Percentiles rank a stretch among this genome's conserved stretches.
These are phyloP conservation scores for Linepithema humile DNA, from an alignment of 1,140 invertebrate species.

Conservation along the genomic window DNA sequence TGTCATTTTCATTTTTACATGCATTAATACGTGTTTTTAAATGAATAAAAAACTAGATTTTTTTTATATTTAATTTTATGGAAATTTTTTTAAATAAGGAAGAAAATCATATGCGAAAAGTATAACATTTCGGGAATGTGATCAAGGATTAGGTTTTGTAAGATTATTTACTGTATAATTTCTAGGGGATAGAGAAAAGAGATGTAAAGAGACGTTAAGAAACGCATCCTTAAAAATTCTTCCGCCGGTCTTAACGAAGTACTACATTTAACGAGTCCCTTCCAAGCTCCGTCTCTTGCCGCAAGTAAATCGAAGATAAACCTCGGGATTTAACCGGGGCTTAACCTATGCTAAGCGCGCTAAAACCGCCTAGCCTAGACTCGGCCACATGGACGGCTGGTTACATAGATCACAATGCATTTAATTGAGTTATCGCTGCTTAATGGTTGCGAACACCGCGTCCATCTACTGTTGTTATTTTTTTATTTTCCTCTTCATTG, in stretches of 20 bases:
- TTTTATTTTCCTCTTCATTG: background rate
- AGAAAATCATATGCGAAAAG: background rate
- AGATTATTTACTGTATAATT: background rate
- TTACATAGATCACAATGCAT: slow-evolving; percentile 79
- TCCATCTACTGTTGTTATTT: background rate
- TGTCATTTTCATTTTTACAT: background rate
- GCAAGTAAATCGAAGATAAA: slow-evolving; percentile 79
- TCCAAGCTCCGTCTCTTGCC: slow-evolving; percentile 62
- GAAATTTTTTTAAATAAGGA: background rate
- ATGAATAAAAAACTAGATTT: background rate
- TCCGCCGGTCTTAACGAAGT: slow-evolving; percentile 40
- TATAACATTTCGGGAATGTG: background rate
- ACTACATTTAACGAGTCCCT: slow-evolving; percentile 60
- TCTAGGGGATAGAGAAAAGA: background rate
- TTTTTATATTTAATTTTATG: background rate
- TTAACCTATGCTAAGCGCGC: slow-evolving; percentile 79
- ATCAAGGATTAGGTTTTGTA: slow-evolving; percentile 15
- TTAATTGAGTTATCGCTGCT: slow-evolving; percentile 77
- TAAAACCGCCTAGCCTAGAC: slow-evolving; percentile 75
- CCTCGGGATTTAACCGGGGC: slow-evolving; percentile 74
- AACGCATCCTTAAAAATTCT: slow-evolving; percentile 43
- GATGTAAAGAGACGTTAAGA: background rate
- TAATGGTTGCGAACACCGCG: slow-evolving; percentile 67
- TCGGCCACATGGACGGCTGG: slow-evolving; percentile 64
- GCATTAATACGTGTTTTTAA: background rate